Evolutionary conservation across 2,797 vertebrate genomes (phyloP).

Genomic region (Acrossocheilus fasciatus): DNA sequence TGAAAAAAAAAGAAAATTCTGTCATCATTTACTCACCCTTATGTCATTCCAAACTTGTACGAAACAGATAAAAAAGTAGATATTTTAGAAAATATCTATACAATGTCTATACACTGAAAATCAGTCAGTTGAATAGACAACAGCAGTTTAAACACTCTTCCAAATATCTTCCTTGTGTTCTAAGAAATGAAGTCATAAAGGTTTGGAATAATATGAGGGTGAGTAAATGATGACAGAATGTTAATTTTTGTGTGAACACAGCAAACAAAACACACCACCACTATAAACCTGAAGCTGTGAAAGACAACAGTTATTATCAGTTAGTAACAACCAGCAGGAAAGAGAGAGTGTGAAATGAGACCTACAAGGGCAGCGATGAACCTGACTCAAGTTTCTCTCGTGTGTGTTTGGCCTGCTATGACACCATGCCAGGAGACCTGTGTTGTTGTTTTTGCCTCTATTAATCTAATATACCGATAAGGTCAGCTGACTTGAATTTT

Average conservation of each 20-base stretch:
- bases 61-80: background rate
- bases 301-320: slow-evolving; percentile 5
- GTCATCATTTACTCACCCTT: background rate
- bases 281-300: background rate
- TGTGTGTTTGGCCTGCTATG: background rate
- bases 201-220: background rate
- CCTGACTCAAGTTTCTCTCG: background rate
- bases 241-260: background rate
- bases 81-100: background rate
- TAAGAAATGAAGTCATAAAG: background rate
- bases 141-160: background rate
- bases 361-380: background rate
- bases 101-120: background rate
- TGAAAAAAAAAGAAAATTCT: background rate
- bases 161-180: background rate
- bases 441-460: background rate
- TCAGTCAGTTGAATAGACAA: background rate
- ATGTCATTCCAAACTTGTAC: background rate
- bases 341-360: background rate
- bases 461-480: slow-evolving; percentile 22
- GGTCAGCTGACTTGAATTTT: slow-evolving; percentile 15
- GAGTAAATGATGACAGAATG: slow-evolving; percentile 1
- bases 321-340: slow-evolving; percentile 1
- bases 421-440: background rate
- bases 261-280: background rate